A percentile compares a stretch with the other conserved stretches of the same genome.
Conservation (phyloP, 92 coral and sea anemone species). For the Virgularia gustaviana region DNA sequence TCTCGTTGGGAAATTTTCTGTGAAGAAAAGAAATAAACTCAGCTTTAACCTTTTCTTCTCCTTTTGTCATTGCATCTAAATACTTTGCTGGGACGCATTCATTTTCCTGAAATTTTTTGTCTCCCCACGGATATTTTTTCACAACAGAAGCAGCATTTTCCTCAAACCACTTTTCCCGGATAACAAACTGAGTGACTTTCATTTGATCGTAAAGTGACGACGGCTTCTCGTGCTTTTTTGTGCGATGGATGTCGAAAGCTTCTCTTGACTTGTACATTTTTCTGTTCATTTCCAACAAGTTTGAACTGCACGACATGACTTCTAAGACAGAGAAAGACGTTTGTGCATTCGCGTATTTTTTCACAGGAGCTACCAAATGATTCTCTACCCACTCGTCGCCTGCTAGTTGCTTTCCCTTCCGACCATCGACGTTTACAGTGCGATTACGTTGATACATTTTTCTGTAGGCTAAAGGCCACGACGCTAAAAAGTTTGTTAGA, state of each 20-base stretch:
- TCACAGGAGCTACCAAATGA: slow-evolving; percentile 43
- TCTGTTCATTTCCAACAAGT: slow-evolving; percentile 38
- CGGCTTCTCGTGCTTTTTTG: slow-evolving; percentile 41
- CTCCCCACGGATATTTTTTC: slow-evolving; percentile 40
- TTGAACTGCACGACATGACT: slow-evolving; percentile 46
- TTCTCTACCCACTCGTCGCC: slow-evolving; percentile 54
- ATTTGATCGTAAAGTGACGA: slow-evolving; percentile 45
- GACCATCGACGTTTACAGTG: slow-evolving; percentile 35
- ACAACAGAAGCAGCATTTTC: neutral
- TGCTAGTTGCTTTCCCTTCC: slow-evolving; percentile 38
- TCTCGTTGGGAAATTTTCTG: slow-evolving; percentile 47
- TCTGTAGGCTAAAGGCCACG: neutral
- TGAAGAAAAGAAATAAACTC: slow-evolving; percentile 41
- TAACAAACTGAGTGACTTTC: slow-evolving; percentile 47
- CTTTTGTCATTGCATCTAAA: slow-evolving; percentile 39
- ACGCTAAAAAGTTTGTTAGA: neutral
- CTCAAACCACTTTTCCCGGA: slow-evolving; percentile 32
- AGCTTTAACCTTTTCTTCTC: slow-evolving; percentile 17
- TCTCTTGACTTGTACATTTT: slow-evolving; percentile 40
- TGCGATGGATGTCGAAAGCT: slow-evolving; percentile 49
- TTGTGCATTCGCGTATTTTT: slow-evolving; percentile 39
- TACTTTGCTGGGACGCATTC: slow-evolving; percentile 37
- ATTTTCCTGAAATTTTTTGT: slow-evolving; percentile 8
- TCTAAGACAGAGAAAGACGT: slow-evolving; percentile 38
- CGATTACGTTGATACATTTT: slow-evolving; percentile 1